Conservation (phyloP, 1,140 invertebrate species). For the Pseudomyrmex concolor region DNA sequence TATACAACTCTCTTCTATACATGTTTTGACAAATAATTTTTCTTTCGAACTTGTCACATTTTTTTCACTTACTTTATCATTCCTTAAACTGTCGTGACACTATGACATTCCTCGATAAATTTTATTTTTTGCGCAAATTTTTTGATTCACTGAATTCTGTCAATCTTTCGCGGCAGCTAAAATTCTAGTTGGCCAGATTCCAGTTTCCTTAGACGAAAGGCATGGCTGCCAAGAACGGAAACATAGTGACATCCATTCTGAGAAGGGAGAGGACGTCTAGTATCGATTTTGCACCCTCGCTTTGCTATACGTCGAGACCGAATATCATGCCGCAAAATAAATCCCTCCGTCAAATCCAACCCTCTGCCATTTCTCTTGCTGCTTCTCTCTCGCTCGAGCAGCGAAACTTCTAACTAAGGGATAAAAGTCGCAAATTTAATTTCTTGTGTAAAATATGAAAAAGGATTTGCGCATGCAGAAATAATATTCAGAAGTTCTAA, state of each 20-base stretch:
- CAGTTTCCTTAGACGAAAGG: conserved; percentile 47
- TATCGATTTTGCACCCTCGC: conserved; percentile 78
- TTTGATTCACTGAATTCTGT: conserved; percentile 13
- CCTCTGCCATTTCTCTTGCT: conserved; percentile 30
- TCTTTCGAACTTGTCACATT: not conserved
- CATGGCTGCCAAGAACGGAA: conserved; percentile 74
- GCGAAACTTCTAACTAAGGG: not conserved
- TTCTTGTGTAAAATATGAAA: not conserved
- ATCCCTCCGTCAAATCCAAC: conserved; percentile 13
- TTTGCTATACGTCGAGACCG: conserved; percentile 47
- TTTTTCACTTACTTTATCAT: conserved; percentile 19
- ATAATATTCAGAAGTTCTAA: no score
- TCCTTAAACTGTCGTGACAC: not conserved
- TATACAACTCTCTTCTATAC: not conserved
- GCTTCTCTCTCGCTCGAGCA: conserved; percentile 12
- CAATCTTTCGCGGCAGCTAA: conserved; percentile 19
- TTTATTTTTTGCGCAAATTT: conserved; percentile 10
- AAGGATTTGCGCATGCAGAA: not conserved
- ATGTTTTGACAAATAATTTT: no score
- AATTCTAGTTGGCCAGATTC: conserved; percentile 26
- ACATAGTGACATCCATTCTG: conserved; percentile 75
- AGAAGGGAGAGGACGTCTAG: conserved; percentile 66
- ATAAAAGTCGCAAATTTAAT: conserved; percentile 2
- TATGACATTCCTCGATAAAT: not conserved
- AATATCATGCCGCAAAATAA: conserved; percentile 45